Percentiles rank a stretch among this genome's conserved stretches.
These are phyloP conservation scores for Campoletis sonorensis DNA, from an alignment of 1,140 invertebrate species.

Conservation along the genomic window DNA sequence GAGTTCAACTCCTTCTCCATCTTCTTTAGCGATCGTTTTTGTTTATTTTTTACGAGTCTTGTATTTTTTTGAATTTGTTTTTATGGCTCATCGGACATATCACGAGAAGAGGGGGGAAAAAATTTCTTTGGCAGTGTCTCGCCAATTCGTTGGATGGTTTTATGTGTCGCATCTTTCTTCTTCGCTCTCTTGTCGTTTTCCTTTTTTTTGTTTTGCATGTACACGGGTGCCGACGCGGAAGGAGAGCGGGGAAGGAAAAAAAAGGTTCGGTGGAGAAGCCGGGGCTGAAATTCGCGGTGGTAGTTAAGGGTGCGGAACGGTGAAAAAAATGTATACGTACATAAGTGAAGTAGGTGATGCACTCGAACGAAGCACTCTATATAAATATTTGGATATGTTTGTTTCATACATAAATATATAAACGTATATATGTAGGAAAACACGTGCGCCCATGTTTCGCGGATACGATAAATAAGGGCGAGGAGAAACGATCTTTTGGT, in stretches of 20 bases:
- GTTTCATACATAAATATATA: background rate
- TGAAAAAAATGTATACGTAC: slow-evolving; percentile 10
- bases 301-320: slow-evolving; percentile 37
- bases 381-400: background rate
- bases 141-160: slow-evolving; percentile 5
- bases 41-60: background rate
- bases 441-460: slow-evolving; percentile 27
- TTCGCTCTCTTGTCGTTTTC: background rate
- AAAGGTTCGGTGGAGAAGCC: background rate
- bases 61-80: background rate
- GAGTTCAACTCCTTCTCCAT: too few species aligned
- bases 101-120: background rate
- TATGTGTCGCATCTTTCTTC: slow-evolving; percentile 3
- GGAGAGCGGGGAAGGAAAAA: background rate
- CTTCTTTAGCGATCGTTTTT: too few species aligned
- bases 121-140: background rate
- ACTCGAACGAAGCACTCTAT: background rate
- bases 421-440: background rate
- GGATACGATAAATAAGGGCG: slow-evolving; percentile 47
- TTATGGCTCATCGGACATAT: too few species aligned
- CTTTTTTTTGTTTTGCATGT: slow-evolving; percentile 15
- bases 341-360: slow-evolving; percentile 7
- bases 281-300: background rate
- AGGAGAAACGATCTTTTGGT: background rate
- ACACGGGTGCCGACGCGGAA: slow-evolving; percentile 14